phyloP scores from a whole-genome alignment of 2,113 vertebrate genomes.

The Gambusia holbrooki region DNA sequence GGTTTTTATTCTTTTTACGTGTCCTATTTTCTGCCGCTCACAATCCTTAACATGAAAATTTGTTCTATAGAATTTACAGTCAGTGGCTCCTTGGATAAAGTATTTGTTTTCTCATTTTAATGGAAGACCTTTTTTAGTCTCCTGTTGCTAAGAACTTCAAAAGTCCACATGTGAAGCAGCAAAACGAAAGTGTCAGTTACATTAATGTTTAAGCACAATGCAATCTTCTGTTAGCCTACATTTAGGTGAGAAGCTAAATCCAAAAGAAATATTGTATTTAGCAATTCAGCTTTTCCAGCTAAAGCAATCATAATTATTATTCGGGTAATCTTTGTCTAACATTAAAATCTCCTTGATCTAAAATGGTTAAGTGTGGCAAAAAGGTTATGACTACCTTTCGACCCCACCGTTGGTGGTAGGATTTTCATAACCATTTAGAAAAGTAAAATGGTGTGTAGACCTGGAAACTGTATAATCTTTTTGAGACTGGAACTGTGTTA shows the following conservation, averaged over 20 bases:
- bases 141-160: neutral
- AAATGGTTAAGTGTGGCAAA: too few species aligned
- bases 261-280: neutral
- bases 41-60: neutral
- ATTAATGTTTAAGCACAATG: conserved; percentile 15
- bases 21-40: neutral
- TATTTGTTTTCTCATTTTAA: neutral
- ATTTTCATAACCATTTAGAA: neutral
- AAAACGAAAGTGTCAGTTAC: conserved; percentile 6
- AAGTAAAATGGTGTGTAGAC: neutral
- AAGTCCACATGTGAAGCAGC: conserved; percentile 1
- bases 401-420: neutral
- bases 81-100: neutral
- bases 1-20: neutral
- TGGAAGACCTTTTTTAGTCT: neutral
- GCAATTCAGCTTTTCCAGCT: neutral
- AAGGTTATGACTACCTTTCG: too few species aligned
- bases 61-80: neutral
- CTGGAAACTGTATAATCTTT: neutral
- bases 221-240: neutral
- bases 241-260: neutral
- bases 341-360: too few species aligned
- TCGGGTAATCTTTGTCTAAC: too few species aligned
- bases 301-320: neutral
- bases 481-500: neutral